Base-by-base conservation (phyloP, 1,140 invertebrate species). In the Choristoneura fumiferana region DNA sequence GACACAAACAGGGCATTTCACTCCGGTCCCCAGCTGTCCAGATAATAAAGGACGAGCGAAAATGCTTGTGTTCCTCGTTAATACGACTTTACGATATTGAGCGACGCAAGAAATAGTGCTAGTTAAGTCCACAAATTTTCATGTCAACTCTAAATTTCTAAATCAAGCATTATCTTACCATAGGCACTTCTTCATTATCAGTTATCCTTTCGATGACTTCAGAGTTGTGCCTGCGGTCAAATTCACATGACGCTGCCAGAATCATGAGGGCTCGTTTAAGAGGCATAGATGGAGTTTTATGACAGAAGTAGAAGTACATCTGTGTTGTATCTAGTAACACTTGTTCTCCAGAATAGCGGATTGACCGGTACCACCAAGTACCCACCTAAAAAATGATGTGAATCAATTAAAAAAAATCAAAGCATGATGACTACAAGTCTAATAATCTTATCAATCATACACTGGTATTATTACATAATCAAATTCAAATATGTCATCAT, bases 331-430 rank as follows among this genome's bases (percentile, higher is more conserved):
- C 96, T 13, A 99, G 84, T 6, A 99, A 90, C 9, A 99, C 98
- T 92, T 98, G 95, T 83, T 98, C 97, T 67, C 96, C 97, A 67
- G 96, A 98, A 86, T 97, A 99, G 76, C 97, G 95, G 64, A 99
- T 99, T 49, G 97, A 98, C 60, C 95, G 94, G 86, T 99, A 98
- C 99, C 99, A 99, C 98, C 99, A 99, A 71, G 96, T 96, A 43
- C 98, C 98, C 66, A 99, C 95, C 91, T 91, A 67, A 60, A 89
- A 87, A 54, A 49, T 29, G 59, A n/a, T n/a, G n/a, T n/a, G 22
- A 29, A 29, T 29, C 2, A 3, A 3, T 29, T 29, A 2, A 29
- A 29, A 29, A 29, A 6, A 29, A 29, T 29, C 22, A 29, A 29
- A 29, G 22, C 22, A 29, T 29, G 22, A 2, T 6, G 6, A 3